These are phyloP conservation scores for Andricus grossulariae DNA, from an alignment of 1,140 invertebrate genomes.

Conservation along the genomic window DNA sequence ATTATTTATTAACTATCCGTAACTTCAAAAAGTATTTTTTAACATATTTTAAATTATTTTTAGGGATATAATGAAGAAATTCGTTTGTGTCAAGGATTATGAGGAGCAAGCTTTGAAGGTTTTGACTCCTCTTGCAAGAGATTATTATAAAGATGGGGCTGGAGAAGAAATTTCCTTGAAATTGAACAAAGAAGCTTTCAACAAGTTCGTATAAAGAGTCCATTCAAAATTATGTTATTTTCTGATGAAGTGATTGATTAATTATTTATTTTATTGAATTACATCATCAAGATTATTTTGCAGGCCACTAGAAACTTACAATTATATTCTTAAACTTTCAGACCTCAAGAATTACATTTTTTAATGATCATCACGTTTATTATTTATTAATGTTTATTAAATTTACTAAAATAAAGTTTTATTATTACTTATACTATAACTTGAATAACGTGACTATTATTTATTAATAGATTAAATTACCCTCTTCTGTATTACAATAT, in stretches of 20 bases:
- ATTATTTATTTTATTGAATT: neutral
- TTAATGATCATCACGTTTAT: too few species aligned
- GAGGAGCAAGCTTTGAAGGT: conserved; percentile 83
- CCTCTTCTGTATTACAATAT: too few species aligned
- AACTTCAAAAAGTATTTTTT: neutral
- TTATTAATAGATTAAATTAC: too few species aligned
- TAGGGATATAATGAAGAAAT: conserved; percentile 68
- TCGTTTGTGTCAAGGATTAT: conserved; percentile 88
- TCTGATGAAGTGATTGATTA: too few species aligned
- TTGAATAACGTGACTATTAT: too few species aligned
- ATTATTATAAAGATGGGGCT: conserved; percentile 94
- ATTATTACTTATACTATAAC: too few species aligned
- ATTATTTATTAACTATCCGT: neutral
- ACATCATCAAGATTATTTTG: neutral
- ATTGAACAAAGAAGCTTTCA: conserved; percentile 87
- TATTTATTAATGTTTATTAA: too few species aligned
- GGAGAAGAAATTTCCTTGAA: conserved; percentile 86
- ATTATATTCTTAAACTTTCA: neutral
- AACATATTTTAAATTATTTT: neutral
- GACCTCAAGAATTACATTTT: neutral
- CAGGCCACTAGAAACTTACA: too few species aligned
- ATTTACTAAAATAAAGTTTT: too few species aligned
- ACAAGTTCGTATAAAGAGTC: conserved; percentile 78
- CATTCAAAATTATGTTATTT: neutral
- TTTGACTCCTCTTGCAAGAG: conserved; percentile 82